Evolutionary conservation across 2,113 vertebrate species (phyloP).

Genomic region (Oryzias celebensis): DNA sequence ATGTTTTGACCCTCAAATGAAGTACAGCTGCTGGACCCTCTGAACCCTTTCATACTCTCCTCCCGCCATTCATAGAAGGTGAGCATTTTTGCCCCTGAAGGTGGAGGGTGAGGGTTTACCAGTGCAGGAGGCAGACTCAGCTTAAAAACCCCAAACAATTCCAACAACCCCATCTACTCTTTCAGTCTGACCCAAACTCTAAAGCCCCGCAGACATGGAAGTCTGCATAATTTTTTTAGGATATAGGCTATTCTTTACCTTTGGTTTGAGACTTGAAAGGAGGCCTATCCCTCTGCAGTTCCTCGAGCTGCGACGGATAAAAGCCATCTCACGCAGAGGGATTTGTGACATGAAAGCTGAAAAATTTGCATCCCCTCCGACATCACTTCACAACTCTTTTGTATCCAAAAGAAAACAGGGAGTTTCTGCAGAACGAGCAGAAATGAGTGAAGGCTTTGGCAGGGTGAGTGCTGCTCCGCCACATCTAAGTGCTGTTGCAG

Average conservation of each 20-base stretch:
- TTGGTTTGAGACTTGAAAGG: constrained; percentile 46
- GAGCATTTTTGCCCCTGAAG: constrained; percentile 51
- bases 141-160: constrained; percentile 29
- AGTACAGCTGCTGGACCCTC: constrained; percentile 70
- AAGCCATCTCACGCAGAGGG: constrained; percentile 50
- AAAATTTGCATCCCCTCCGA: constrained; percentile 48
- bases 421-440: constrained; percentile 55
- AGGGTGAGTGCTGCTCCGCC: constrained; percentile 39
- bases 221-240: constrained; percentile 51
- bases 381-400: constrained; percentile 58
- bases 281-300: constrained; percentile 20
- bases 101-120: constrained; percentile 35
- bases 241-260: constrained; percentile 45
- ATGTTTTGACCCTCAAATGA: constrained; percentile 74
- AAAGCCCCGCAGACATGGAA: constrained; percentile 54
- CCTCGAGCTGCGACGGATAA: constrained; percentile 31
- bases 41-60: constrained; percentile 50
- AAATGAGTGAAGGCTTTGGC: constrained; percentile 41
- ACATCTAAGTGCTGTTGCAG: constrained; percentile 48
- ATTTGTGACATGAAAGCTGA: constrained; percentile 50
- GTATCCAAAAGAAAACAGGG: constrained; percentile 39
- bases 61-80: constrained; percentile 54
- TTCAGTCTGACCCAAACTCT: constrained; percentile 37
- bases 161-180: constrained; percentile 36
- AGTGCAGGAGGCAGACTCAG: constrained; percentile 19